Evolutionary conservation across 1,140 invertebrate genomes (phyloP).

Genomic region (Drosophila malerkotliana): DNA sequence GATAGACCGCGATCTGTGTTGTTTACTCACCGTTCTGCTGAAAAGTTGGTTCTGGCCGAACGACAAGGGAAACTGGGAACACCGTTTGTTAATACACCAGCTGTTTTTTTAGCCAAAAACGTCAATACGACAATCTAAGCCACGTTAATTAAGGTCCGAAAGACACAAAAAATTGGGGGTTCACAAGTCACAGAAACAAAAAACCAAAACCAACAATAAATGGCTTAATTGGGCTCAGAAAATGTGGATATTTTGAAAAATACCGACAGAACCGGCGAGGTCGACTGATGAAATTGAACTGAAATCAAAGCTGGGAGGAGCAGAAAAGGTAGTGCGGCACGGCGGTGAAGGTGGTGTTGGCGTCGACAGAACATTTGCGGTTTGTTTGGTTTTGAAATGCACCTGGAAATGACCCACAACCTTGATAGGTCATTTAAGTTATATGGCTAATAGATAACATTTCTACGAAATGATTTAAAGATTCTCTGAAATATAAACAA

Average conservation of each 20-base stretch:
- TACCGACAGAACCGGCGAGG: constrained; percentile 22
- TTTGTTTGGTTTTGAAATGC: neutral
- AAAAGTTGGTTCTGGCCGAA: neutral
- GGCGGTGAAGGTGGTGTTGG: neutral
- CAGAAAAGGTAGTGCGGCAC: too few relatives aligned
- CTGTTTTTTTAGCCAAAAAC: neutral
- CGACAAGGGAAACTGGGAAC: neutral
- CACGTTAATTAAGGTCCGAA: constrained; percentile 24
- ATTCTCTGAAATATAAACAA: neutral
- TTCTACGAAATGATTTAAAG: neutral
- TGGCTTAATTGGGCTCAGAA: neutral
- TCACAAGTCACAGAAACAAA: constrained; percentile 8
- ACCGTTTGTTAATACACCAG: constrained; percentile 3
- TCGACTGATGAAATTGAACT: constrained; percentile 35
- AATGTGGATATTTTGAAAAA: neutral
- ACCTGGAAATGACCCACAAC: neutral
- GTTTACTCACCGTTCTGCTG: neutral
- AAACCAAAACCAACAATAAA: neutral
- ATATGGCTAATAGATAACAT: neutral
- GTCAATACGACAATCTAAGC: constrained; percentile 12
- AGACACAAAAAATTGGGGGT: constrained; percentile 5
- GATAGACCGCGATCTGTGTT: neutral
- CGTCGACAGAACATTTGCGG: neutral
- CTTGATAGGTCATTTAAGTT: too few relatives aligned
- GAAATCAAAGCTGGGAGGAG: constrained; percentile 4